Base-by-base conservation (phyloP, 2,888 invertebrate genomes). In the Limnephilus rhombicus region DNA sequence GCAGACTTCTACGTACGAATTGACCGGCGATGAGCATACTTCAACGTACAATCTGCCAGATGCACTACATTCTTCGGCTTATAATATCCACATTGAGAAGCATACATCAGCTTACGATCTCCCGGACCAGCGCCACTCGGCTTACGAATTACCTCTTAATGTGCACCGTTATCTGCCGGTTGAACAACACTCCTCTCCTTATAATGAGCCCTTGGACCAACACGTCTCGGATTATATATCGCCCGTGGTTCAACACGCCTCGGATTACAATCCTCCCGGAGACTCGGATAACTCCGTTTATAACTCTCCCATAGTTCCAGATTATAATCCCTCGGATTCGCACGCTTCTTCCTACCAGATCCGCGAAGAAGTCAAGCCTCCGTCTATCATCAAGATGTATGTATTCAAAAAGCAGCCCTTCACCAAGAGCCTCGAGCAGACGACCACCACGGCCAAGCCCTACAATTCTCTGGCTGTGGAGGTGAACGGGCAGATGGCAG, bases 401-500 rank as follows among this genome's bases (percentile, higher is more conserved):
- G 68, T 68, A 9, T 68, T 68, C 24, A 68, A 68, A n/a, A 18
- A 24, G 85, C 34, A 41, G 85, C 85, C 80, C 29, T 41, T 80
- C 81, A 53, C 34, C 11, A 85, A 15, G 29, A 12, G 41, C 31
- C 34, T 85, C 34, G 34, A 85, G 37, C 34, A 18, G 41, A 15
- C 85, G 85, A 68, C 1, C 18, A 9, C 34, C 85, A 24, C 85
- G 18, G 34, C 41, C 18, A 34, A 34, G 41, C 85, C 85, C n/a
- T 85, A 85, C 85, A 85, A 85, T 41, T 12, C 85, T 7, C 85
- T 85, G 37, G 85, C 85, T 15, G 68, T 49, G n/a, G 87, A 87
- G 31, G 49, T 87, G 15, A 87, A 87, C 87, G 53, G 49, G 4
- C 53, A 87, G 87, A 49, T 53, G 53, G 29, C 41, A 41, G 29